Evolutionary conservation across 2,113 vertebrate species (phyloP), one percentile per base, ranked within the genome.

Genomic region (Salminus brasiliensis): DNA sequence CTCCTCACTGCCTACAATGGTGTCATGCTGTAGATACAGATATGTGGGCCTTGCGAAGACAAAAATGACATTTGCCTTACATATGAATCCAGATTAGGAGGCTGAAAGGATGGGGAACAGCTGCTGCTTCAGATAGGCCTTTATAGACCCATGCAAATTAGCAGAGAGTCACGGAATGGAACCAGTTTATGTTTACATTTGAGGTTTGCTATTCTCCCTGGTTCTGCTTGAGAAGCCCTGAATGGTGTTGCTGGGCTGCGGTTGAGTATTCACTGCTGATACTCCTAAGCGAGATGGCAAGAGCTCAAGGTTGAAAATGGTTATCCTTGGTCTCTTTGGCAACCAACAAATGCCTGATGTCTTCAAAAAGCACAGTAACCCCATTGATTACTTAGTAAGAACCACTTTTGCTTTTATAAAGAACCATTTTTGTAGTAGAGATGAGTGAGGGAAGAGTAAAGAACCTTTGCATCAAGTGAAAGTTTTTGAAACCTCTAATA

Each of bases 21-120:
- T 63, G 29, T 78, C 57, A 70, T 65, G 79, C 78, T 83, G 87
- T 78, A 84, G 87, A 76, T 77, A 57, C 36, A 72, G n/a, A 39
- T 68, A 13, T 32, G 25, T 30, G 57, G 32, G 3, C 12, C 6
- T 16, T 75, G 29, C 47, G n/a, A 36, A 36, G 57, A 30, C 82
- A 87, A 85, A 89, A 85, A 91, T 15, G 84, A 84, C 90, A 92
- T 90, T 89, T 87, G 83, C 87, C 82, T 89, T 74, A 82, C 88
- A 85, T 81, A 85, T 81, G 66, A 34, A 59, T 77, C 81, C 45
- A 30, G 87, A 89, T 90, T 89, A 89, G 65, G 53, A 4, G 23
- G 23, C 16, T 79, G 45, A 52, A 55, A 68, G 25, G 29, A 62
- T 63, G 74, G 85, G 69, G 81, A 83, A 60, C 87, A 83, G 79